These are phyloP conservation scores for Lacerta viridis DNA, from an alignment of 2,797 vertebrate species.

Conservation along the genomic window DNA sequence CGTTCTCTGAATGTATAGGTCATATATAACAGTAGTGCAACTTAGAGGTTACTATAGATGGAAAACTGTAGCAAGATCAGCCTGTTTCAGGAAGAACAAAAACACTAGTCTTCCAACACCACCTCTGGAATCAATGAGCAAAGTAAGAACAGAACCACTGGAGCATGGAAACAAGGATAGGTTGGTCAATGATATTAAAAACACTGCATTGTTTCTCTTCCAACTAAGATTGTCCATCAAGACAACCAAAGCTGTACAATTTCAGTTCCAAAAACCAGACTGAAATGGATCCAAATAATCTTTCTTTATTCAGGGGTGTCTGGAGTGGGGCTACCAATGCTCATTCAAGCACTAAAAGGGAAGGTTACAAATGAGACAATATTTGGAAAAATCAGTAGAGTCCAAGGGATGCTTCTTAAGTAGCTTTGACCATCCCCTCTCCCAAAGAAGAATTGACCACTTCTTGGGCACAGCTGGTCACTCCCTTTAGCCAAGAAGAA, in stretches of 20 bases:
- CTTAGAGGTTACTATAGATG: too few relatives aligned
- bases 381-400: neutral
- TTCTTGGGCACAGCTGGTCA: neutral
- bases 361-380: neutral
- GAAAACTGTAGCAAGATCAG: neutral
- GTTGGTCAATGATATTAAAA: neutral
- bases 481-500: neutral
- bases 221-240: neutral
- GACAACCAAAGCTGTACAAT: neutral
- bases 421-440: neutral
- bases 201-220: neutral
- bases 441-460: neutral
- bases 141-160: neutral
- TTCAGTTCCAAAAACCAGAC: neutral
- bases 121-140: neutral
- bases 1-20: neutral
- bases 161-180: too few relatives aligned
- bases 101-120: neutral
- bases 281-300: neutral
- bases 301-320: neutral
- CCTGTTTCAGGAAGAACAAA: neutral
- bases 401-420: neutral
- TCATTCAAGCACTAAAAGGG: neutral
- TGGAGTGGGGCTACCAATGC: neutral
- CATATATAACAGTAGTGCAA: neutral